Base-by-base conservation (phyloP, 2,113 vertebrate genomes). In the Larimichthys polyactis region DNA sequence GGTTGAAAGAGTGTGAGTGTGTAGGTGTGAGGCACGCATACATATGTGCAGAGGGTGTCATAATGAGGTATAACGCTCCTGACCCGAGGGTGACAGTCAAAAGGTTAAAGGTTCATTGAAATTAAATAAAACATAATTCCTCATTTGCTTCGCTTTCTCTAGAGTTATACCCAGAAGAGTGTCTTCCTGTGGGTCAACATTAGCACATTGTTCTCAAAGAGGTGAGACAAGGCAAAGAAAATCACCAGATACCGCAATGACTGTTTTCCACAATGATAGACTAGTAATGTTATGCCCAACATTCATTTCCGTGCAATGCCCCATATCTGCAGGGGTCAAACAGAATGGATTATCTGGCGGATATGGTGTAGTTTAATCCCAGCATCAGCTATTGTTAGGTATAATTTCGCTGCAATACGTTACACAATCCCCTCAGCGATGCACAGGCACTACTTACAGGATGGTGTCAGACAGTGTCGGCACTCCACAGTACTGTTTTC, bases 71-170 rank as follows among this genome's bases (percentile, higher is more conserved):
- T 44, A 40, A 70, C 46, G 36, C 29, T 12, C 51, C 12, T 24
- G 40, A 70, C 44, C 52, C 14, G 55, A 20, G 55, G 55, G 74
- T 54, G 62, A 67, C 5, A 24, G 15, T 73, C 36, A 36, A 63
- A 75, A 36, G 24, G 2, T 63, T 40, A 73, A 29, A 55, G 29
- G 44, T 59, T 52, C 17, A 67, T 15, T 52, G 48, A 62, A 62
- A 69, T 36, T 2, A 73, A 58, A 63, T 68, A 27, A 46, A 71
- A 52, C 40, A 65, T 63, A 43, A 63, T 43, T 43, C 32, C 32
- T 63, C 32, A 40, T 40, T 63, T 17, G 4, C 29, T 20, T 36
- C 19, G 17, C 29, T 16, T 32, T 19, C 27, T 19, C 24, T 17
- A 8, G 14, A 58, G 55, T 58, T 29, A 3, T 59, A 17, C 57